Conservation (phyloP, 1,140 invertebrate species). For the Bombus picipes region DNA sequence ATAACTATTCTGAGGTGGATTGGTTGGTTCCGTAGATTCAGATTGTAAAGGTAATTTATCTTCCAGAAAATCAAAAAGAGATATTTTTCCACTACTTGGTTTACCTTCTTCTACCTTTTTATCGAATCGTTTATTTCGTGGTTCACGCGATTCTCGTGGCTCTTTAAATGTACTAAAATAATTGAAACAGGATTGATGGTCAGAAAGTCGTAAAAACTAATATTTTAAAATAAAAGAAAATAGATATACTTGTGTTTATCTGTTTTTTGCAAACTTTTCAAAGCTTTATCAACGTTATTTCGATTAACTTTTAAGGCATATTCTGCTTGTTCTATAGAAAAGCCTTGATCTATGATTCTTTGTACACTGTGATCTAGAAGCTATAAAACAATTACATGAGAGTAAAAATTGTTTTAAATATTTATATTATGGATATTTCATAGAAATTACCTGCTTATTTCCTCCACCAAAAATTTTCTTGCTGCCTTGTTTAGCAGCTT, state of each 20-base stretch:
- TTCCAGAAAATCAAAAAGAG: constrained; percentile 93
- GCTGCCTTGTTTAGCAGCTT: constrained; percentile 89
- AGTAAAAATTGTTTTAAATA: constrained; percentile 42
- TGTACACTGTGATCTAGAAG: constrained; percentile 91
- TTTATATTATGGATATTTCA: neutral
- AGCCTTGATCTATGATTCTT: constrained; percentile 91
- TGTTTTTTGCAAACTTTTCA: constrained; percentile 87
- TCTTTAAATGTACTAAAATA: constrained; percentile 59
- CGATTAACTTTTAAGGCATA: constrained; percentile 87
- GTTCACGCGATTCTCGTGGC: constrained; percentile 74
- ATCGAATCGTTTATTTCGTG: constrained; percentile 78
- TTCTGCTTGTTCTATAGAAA: constrained; percentile 89
- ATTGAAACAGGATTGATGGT: constrained; percentile 15
- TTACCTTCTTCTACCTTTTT: constrained; percentile 87
- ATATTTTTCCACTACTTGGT: constrained; percentile 90
- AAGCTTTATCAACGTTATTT: constrained; percentile 89
- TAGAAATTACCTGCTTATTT: constrained; percentile 86
- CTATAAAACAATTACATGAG: constrained; percentile 65
- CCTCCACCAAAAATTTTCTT: constrained; percentile 87
- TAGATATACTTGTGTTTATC: constrained; percentile 70
- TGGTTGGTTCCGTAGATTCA: constrained; percentile 69
- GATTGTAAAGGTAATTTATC: constrained; percentile 88
- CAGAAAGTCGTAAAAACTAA: neutral
- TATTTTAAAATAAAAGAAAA: constrained; percentile 11
- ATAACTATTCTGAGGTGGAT: constrained; percentile 60